Base-by-base conservation (phyloP, 2,888 invertebrate species). In the Himalopsyche anomala region DNA sequence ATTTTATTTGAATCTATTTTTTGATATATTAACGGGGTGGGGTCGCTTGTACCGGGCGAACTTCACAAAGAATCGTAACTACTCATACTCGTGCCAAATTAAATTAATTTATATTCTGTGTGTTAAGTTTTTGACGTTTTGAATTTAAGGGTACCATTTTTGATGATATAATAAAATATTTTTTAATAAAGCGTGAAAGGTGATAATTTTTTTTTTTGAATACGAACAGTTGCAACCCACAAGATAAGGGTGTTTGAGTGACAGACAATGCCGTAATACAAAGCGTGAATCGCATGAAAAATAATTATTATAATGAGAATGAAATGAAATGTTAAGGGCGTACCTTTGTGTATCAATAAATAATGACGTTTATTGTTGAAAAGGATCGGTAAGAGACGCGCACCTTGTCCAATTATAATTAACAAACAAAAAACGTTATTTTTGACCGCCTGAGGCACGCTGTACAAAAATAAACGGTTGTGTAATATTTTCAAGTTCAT, bases 381-480 rank as follows among this genome's bases (percentile, higher is more conserved):
- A 74, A 74, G 74, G 74, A 74, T 74, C 74, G 74, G 74, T 36
- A 28, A 74, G 74, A 74, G 74, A 74, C 74, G 74, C 74, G 74
- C 74, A 74, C 74, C 74, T 74, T 74, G 74, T 74, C 74, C 74
- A 74, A 74, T 74, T 74, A 74, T 74, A 74, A 74, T 74, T 74
- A 74, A 74, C 74, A 74, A 74, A 74, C 74, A 74, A 74, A 74
- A 74, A 74, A 12, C 74, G 74, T 74, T 74, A 74, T 74, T 74
- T 74, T 74, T 74, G 36, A 74, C 74, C 74, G 38, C 74, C 15
- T 74, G 15, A 38, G 74, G 74, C 36, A 74, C 74, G 62, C n/a
- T 56, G 17, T 5, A 56, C 56, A 45, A 45, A 45, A 45, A 45
- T 45, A 45, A 9, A 45, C 9, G 45, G 15, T 15, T 12, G 3